A percentile compares a stretch with the other conserved stretches of the same genome.
phyloP scores from a whole-genome alignment of 2,888 invertebrate genomes.

The Drosophila cognata region DNA sequence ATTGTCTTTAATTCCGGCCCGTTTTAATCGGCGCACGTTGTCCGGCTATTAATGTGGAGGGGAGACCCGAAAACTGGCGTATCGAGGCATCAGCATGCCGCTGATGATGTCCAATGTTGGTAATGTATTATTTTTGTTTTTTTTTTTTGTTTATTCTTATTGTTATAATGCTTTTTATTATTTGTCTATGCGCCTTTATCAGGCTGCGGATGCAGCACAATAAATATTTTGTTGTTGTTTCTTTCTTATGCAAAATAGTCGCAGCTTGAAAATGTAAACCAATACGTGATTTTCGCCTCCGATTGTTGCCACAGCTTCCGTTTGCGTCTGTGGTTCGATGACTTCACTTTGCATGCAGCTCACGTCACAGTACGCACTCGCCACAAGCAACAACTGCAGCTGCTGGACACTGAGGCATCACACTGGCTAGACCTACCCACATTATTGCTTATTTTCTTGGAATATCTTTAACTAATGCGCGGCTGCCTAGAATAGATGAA shows the following conservation, averaged over 20 bases:
- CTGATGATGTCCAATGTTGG: slow-evolving; percentile 38
- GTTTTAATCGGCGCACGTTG: slow-evolving; percentile 10
- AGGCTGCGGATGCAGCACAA: slow-evolving; percentile 24
- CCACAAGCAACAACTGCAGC: slow-evolving; percentile 19
- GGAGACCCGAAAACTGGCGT: slow-evolving; percentile 12
- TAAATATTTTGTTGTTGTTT: slow-evolving; percentile 50
- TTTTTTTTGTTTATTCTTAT: neutral
- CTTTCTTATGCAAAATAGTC: slow-evolving; percentile 68
- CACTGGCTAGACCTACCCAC: slow-evolving; percentile 3
- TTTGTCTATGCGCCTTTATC: slow-evolving; percentile 50
- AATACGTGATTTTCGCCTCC: slow-evolving; percentile 8
- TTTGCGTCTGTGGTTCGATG: neutral
- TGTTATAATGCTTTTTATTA: slow-evolving; percentile 2
- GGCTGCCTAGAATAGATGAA: neutral
- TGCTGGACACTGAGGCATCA: slow-evolving; percentile 16
- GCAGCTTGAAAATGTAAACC: slow-evolving; percentile 30
- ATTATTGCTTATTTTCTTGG: slow-evolving; percentile 8
- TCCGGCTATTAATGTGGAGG: slow-evolving; percentile 45
- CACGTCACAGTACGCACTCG: slow-evolving; percentile 39
- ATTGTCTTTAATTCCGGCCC: slow-evolving; percentile 56
- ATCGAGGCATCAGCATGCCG: slow-evolving; percentile 62
- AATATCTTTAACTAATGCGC: neutral
- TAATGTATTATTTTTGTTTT: slow-evolving; percentile 11
- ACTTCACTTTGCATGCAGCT: slow-evolving; percentile 30
- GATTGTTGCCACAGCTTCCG: slow-evolving; percentile 44